These are phyloP conservation scores for Albula glossodonta DNA, from an alignment of 2,113 vertebrate genomes.

Conservation along the genomic window DNA sequence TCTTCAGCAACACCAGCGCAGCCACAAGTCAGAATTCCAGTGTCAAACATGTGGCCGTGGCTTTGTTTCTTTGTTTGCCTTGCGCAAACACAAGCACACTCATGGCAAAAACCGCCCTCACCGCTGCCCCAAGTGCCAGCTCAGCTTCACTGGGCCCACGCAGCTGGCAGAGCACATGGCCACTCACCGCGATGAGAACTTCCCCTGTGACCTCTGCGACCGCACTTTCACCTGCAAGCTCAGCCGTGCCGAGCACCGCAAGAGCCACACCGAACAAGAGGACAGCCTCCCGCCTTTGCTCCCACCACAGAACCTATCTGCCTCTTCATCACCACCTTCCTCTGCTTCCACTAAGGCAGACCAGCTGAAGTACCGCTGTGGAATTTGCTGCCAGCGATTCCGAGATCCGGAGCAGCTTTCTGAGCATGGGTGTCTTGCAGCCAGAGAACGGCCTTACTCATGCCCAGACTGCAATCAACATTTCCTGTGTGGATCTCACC, in stretches of 20 bases:
- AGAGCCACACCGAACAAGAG: constrained; percentile 56
- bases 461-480: constrained; percentile 67
- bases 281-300: constrained; percentile 32
- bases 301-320: constrained; percentile 28
- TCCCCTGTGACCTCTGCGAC: constrained; percentile 75
- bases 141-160: constrained; percentile 61
- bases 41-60: constrained; percentile 73
- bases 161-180: constrained; percentile 71
- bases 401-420: constrained; percentile 65
- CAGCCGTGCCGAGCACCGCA: constrained; percentile 70
- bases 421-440: constrained; percentile 65
- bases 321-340: constrained; percentile 17
- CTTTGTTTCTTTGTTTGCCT: constrained; percentile 69
- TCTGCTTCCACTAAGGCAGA: constrained; percentile 4
- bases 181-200: constrained; percentile 71
- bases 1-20: constrained; percentile 72
- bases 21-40: constrained; percentile 74
- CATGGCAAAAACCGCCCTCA: constrained; percentile 65
- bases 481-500: constrained; percentile 69
- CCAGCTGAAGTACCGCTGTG: constrained; percentile 64
- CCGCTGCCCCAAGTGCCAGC: constrained; percentile 68
- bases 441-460: constrained; percentile 60
- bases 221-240: constrained; percentile 66
- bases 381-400: constrained; percentile 62
- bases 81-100: constrained; percentile 71